Evolutionary conservation across 1,140 invertebrate species (phyloP), one percentile per base, ranked within the genome.

Genomic region (Pomacea maculata): DNA sequence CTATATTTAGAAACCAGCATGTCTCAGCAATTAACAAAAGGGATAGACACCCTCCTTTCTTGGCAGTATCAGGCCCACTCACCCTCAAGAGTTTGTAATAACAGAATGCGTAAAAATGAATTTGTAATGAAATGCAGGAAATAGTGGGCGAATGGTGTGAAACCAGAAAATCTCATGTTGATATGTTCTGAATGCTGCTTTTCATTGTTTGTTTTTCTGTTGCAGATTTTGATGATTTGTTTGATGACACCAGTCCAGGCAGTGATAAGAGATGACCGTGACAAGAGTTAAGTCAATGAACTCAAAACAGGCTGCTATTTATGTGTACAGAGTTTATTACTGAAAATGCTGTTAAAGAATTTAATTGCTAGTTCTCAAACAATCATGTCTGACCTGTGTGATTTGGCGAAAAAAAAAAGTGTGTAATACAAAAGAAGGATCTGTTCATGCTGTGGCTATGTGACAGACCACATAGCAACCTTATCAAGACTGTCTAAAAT

Each of bases 191-290:
- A 52, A 5, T 29, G 71, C n/a, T 19, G 34, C 34, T 45, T 6
- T 6, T 45, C 34, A 45, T 45, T 45, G 34, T 45, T 45, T 73
- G 25, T 34, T 72, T 19, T 45, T 19, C 34, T 34, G 25, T 9
- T 25, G 17, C 73, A 75, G 73, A 75, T 75, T 75, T 75, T 75
- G 73, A 54, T 21, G 73, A 75, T 54, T 55, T 75, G 54, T 75
- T 75, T 75, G 73, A 75, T 57, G 73, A 75, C 52, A 52, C 45
- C 52, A 75, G 73, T 57, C 73, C 73, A 21, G 73, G 54, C 14
- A 34, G 29, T 34, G 67, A 70, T 11, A 70, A 70, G 29, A 25
- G 67, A n/a, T 70, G 67, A n/a, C 67, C 21, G 21, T 34, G 29
- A 25, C 21, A n/a, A n/a, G 11, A 21, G n/a, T 70, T n/a, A 4